Conservation (phyloP, 2,888 invertebrate genomes). For the Nomada goodeniana region DNA sequence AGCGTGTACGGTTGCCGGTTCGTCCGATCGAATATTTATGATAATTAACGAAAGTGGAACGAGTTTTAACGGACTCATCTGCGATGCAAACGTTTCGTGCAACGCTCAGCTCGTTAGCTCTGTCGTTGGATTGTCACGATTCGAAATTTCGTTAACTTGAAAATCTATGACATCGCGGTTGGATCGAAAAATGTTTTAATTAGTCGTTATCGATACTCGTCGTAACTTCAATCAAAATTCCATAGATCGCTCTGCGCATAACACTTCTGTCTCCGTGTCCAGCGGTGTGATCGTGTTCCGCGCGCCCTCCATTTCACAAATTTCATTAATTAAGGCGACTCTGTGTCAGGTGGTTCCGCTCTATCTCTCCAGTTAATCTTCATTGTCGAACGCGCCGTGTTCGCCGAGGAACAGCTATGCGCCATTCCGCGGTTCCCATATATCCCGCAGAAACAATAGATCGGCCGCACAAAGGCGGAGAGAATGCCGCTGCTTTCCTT, state of each 20-base stretch:
- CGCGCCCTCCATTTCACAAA: neutral
- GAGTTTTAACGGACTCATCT: slow-evolving; percentile 26
- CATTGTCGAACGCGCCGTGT: slow-evolving; percentile 45
- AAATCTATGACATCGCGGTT: neutral
- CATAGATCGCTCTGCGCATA: neutral
- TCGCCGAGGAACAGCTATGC: slow-evolving; percentile 47
- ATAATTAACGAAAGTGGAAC: slow-evolving; percentile 33
- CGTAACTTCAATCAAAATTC: neutral
- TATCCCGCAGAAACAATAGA: slow-evolving; percentile 70
- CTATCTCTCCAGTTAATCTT: slow-evolving; percentile 57
- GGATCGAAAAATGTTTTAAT: no score
- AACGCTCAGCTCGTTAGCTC: neutral
- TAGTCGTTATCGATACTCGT: no score
- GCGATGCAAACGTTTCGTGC: slow-evolving; percentile 37
- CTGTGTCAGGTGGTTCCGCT: slow-evolving; percentile 36
- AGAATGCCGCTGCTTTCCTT: slow-evolving; percentile 74
- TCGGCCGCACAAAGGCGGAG: slow-evolving; percentile 56
- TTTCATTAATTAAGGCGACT: slow-evolving; percentile 20
- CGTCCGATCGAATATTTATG: neutral
- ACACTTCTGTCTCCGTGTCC: neutral
- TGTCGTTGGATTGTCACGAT: neutral
- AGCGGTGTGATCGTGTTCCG: slow-evolving; percentile 6
- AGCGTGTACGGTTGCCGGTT: neutral
- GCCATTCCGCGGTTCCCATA: slow-evolving; percentile 69
- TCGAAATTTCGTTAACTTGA: neutral